Evolutionary conservation across 2,113 vertebrate genomes (phyloP), one percentile per base, ranked within the genome.

Genomic region (Neogale vison): DNA sequence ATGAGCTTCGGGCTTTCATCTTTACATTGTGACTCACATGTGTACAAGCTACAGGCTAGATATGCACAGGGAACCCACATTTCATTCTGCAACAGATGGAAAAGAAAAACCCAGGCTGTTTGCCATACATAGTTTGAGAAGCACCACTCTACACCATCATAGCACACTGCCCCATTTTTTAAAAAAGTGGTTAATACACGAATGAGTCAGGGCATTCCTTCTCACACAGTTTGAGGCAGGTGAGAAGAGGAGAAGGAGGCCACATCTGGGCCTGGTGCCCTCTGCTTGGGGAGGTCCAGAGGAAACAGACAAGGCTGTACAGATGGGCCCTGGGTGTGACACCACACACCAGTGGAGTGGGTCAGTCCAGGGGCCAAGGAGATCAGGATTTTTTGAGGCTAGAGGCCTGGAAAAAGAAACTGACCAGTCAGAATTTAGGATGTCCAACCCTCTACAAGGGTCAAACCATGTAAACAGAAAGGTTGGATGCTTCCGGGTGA

Each of bases 341-440:
- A 36, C 17, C 24, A 1, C 18, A 10, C 8, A 13, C 20, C 7
- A 0, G 2, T n/a, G 42, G 5, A 23, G 26, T 20, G 26, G 59
- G n/a, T 82, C 77, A 86, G 29, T 24, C 36, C 2, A 2, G 9
- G 20, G 7, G 9, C 47, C 31, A 79, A 77, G 7, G 20, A 59
- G 4, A 45, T 85, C 29, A 57, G 42, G 26, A 20, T 39, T 34
- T 79, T 89, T 67, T 80, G 61, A 80, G 26, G 10, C 24, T 76
- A 18, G 39, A 81, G 50, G 34, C 42, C 45, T 63, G 5, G 36
- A 67, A 4, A 31, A 34, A 95, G 71, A 97, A 82, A 88, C 6
- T 21, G 31, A 39, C 36, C 14, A 59, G 20, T 47, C 42, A 81
- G n/a, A 85, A 94, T 71, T 42, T 52, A 85, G 34, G 45, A 34